Evolutionary conservation across 2,113 vertebrate genomes (phyloP).

Genomic region (Mohoua ochrocephala): DNA sequence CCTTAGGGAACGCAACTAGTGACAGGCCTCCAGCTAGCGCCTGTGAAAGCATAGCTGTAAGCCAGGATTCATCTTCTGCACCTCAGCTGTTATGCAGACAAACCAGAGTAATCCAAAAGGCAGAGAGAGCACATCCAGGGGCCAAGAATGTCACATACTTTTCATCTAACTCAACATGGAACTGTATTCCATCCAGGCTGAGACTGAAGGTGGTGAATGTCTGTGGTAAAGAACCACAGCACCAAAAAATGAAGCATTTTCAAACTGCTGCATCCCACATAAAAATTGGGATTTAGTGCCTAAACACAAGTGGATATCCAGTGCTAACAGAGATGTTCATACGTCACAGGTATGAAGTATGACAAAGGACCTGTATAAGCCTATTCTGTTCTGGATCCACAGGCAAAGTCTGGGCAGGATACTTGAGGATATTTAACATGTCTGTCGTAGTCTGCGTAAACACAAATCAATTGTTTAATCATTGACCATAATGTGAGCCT

Average conservation of each 20-base stretch:
- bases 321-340: background rate
- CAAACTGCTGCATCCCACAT: background rate
- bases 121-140: background rate
- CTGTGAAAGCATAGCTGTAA: background rate
- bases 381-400: background rate
- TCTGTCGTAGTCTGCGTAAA: background rate
- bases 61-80: background rate
- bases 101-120: background rate
- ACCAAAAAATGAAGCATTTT: background rate
- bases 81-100: background rate
- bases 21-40: background rate
- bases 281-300: background rate
- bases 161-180: background rate
- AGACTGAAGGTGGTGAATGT: background rate
- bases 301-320: background rate
- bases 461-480: background rate
- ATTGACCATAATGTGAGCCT: background rate
- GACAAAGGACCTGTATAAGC: background rate
- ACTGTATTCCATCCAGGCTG: background rate
- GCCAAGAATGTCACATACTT: background rate
- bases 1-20: background rate
- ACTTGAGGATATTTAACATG: background rate
- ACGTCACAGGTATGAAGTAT: background rate
- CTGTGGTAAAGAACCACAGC: background rate
- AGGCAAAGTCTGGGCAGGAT: background rate